Conservation (phyloP, 1,140 invertebrate species). For the Centruroides sculpturatus region DNA sequence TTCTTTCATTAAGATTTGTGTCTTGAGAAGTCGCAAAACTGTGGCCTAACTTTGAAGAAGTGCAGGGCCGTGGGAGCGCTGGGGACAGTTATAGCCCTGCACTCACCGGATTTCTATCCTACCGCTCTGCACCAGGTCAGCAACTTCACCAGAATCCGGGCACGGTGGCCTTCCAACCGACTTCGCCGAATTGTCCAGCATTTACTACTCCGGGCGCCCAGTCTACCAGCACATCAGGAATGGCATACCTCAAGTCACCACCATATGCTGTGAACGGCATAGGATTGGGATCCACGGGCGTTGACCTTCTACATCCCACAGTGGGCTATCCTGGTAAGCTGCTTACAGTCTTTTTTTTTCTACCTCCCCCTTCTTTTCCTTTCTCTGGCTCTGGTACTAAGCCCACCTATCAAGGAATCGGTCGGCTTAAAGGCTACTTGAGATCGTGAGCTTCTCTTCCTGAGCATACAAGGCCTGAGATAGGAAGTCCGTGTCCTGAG, state of each 20-base stretch:
- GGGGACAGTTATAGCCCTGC: slow-evolving; percentile 16
- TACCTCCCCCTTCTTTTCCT: neutral
- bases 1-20: no score
- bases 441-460: neutral
- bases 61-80: slow-evolving; percentile 15
- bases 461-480: neutral
- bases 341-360: neutral
- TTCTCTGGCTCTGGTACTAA: neutral
- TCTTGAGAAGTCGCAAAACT: slow-evolving; percentile 10
- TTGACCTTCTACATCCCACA: slow-evolving; percentile 31
- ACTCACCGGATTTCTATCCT: slow-evolving; percentile 16
- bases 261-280: slow-evolving; percentile 33
- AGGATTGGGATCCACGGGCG: slow-evolving; percentile 26
- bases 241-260: slow-evolving; percentile 27
- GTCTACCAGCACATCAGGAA: slow-evolving; percentile 19
- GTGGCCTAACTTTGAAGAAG: slow-evolving; percentile 16
- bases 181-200: slow-evolving; percentile 11
- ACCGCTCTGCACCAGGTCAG: slow-evolving; percentile 9
- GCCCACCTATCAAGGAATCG: neutral
- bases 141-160: slow-evolving; percentile 11
- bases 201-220: slow-evolving; percentile 11
- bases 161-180: slow-evolving; percentile 18
- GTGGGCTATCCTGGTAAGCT: slow-evolving; percentile 32
- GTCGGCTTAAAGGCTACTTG: neutral
- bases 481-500: neutral